A percentile compares a stretch with the other conserved stretches of the same genome.
These are phyloP conservation scores for Trinorchestia longiramus DNA, from an alignment of 1,140 invertebrate genomes.

Conservation along the genomic window DNA sequence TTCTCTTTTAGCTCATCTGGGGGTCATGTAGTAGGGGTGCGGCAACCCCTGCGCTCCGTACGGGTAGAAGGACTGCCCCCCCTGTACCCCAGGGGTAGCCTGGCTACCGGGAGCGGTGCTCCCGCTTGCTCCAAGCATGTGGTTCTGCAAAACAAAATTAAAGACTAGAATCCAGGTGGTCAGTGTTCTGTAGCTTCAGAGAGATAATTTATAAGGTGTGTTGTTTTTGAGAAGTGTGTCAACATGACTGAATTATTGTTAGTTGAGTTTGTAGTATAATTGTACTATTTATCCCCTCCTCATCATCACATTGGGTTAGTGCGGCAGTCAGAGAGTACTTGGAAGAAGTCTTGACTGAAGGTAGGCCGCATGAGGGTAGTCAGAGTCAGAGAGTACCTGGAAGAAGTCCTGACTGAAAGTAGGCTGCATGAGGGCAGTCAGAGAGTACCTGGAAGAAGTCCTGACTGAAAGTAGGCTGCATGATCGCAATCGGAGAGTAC, in stretches of 20 bases:
- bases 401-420: too few species aligned
- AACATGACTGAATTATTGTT: too few species aligned
- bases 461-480: too few species aligned
- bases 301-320: too few species aligned
- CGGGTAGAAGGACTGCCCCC: conserved; percentile 26
- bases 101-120: background rate
- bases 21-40: conserved; percentile 57
- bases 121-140: conserved; percentile 52
- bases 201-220: background rate
- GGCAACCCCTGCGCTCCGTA: conserved; percentile 12
- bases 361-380: background rate
- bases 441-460: background rate
- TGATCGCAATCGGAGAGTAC: too few species aligned
- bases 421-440: too few species aligned
- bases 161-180: background rate
- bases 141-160: conserved; percentile 9
- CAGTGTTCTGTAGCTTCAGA: background rate
- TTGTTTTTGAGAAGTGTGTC: too few species aligned
- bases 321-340: background rate
- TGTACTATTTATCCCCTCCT: too few species aligned
- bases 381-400: background rate
- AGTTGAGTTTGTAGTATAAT: too few species aligned
- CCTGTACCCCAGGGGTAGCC: background rate
- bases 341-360: background rate
- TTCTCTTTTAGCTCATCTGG: background rate